Conservation (phyloP, 2,113 vertebrate species). For the Felis chaus region DNA sequence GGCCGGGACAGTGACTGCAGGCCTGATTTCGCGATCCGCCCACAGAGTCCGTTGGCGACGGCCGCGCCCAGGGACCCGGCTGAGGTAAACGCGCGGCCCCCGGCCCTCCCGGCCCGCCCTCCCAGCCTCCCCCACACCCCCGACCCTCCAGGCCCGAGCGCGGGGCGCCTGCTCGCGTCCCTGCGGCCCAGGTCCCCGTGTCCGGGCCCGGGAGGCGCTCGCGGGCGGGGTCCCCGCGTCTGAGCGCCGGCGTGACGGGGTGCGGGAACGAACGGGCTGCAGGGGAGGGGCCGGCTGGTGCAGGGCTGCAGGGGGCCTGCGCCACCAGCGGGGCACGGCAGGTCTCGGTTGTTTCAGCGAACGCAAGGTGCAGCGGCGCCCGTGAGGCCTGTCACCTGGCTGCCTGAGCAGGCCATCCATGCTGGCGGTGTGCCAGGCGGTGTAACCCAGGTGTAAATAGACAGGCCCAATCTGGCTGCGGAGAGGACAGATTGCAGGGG, state of each 20-base stretch:
- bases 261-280: too few relatives aligned
- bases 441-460: not conserved
- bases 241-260: rapidly evolving
- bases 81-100: not conserved
- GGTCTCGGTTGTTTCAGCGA: not conserved
- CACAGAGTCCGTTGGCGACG: not conserved
- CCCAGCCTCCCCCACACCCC: rapidly evolving
- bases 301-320: too few relatives aligned
- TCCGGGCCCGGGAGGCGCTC: too few relatives aligned
- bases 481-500: too few relatives aligned
- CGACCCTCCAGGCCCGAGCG: rapidly evolving
- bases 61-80: not conserved
- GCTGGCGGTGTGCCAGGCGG: too few relatives aligned
- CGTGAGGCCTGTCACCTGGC: not conserved
- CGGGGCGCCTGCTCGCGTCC: rapidly evolving
- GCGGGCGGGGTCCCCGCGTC: too few relatives aligned
- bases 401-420: not conserved
- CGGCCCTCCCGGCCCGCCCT: too few relatives aligned
- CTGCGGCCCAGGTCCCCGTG: too few relatives aligned
- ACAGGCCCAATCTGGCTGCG: too few relatives aligned
- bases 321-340: too few relatives aligned
- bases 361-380: not conserved
- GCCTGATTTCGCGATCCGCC: rapidly evolving
- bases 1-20: rapidly evolving
- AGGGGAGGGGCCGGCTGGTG: too few relatives aligned